Evolutionary conservation across 2,113 vertebrate genomes (phyloP).

Genomic region (Seriola aureovittata): DNA sequence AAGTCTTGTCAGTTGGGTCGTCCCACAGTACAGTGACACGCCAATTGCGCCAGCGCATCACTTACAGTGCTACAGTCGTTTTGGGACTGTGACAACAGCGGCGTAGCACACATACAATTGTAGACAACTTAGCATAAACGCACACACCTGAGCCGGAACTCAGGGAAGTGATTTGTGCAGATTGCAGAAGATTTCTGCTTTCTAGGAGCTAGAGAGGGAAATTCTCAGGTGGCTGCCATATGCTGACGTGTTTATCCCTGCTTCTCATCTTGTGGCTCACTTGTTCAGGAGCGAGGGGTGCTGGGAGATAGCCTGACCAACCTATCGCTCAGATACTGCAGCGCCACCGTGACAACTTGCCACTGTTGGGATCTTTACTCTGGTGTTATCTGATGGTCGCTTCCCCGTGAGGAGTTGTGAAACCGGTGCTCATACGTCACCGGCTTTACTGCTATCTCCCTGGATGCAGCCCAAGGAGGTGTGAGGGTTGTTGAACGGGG

Average conservation of each 20-base stretch:
- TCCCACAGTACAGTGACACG: constrained; percentile 68
- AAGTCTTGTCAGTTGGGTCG: constrained; percentile 78
- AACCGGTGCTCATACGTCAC: constrained; percentile 10
- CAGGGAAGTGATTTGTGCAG: constrained; percentile 20
- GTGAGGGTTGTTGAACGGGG: constrained; percentile 33
- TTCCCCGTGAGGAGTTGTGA: constrained; percentile 22
- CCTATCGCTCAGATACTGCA: constrained; percentile 46
- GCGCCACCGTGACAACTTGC: constrained; percentile 17
- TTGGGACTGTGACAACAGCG: constrained; percentile 40
- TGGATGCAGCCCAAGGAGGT: constrained; percentile 21
- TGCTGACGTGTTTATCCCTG: constrained; percentile 47
- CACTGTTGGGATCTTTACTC: constrained; percentile 44
- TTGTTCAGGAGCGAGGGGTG: constrained; percentile 47
- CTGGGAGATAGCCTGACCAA: constrained; percentile 49
- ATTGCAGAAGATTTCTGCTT: constrained; percentile 34
- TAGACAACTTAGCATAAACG: background rate
- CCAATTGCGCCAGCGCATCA: constrained; percentile 68
- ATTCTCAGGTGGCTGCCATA: constrained; percentile 43
- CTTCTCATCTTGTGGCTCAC: constrained; percentile 39
- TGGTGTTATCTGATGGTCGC: constrained; percentile 59
- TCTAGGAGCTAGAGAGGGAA: background rate
- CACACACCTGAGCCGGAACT: constrained; percentile 10
- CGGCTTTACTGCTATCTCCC: constrained; percentile 21
- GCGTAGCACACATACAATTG: constrained; percentile 1
- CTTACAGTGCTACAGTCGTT: constrained; percentile 42